These are phyloP conservation scores for Drosophila nebulosa DNA, from an alignment of 1,140 invertebrate species.

Conservation along the genomic window DNA sequence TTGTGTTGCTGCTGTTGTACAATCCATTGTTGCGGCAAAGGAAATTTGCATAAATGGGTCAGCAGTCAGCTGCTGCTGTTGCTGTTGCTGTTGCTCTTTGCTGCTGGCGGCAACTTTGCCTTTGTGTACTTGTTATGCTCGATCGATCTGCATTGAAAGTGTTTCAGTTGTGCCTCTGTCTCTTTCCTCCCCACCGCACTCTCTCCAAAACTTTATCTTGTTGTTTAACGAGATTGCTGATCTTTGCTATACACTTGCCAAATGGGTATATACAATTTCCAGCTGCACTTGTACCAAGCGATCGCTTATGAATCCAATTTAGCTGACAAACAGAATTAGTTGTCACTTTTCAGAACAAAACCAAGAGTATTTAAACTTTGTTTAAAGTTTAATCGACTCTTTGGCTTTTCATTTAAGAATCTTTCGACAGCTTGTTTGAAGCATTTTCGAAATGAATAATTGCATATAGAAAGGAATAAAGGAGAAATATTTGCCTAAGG, in stretches of 20 bases:
- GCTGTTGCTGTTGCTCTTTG: slow-evolving; percentile 1
- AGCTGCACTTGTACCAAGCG: too few species aligned
- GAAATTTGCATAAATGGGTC: slow-evolving; percentile 74
- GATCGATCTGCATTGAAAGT: slow-evolving; percentile 41
- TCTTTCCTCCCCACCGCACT: background rate
- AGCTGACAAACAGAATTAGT: too few species aligned
- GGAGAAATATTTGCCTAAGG: background rate
- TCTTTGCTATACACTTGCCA: background rate
- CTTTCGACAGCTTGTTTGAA: background rate
- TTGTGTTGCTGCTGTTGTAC: slow-evolving; percentile 28
- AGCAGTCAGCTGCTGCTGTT: slow-evolving; percentile 27
- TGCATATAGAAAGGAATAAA: background rate
- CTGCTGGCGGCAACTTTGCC: slow-evolving; percentile 25
- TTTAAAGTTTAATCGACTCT: background rate
- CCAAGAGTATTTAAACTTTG: background rate
- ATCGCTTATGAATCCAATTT: too few species aligned
- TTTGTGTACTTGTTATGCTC: slow-evolving; percentile 66
- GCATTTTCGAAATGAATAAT: too few species aligned
- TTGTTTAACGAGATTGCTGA: slow-evolving; percentile 36
- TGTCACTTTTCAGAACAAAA: too few species aligned
- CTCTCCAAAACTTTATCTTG: slow-evolving; percentile 13
- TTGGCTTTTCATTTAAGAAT: background rate
- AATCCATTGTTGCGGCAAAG: slow-evolving; percentile 58
- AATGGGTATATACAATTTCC: background rate
- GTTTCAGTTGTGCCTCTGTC: slow-evolving; percentile 12